Base-by-base conservation (phyloP, 2,888 invertebrate species). In the Argyresthia goedartella region DNA sequence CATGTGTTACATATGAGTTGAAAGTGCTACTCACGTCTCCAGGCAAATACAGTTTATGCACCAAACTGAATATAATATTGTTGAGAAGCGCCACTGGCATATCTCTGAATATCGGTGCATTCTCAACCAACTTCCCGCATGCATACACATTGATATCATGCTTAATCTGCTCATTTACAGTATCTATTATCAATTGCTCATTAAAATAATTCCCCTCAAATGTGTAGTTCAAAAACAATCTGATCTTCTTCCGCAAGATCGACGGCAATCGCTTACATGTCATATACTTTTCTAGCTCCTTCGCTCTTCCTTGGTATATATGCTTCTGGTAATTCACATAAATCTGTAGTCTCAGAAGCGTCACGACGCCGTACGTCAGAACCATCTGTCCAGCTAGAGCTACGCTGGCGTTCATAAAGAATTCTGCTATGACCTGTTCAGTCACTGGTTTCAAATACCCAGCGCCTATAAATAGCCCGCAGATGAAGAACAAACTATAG, bases 101-200 rank as follows among this genome's bases (percentile, higher is more conserved):
- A 52, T 88, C 76, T 50, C 81, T 77, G 55, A 91, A 89, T 41
- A 91, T 64, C 0, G 81, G 76, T 8, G 89, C 89, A 41, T 81
- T 88, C 57, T 87, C 72, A 4, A 91, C 78, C 35, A 91, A 67
- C 41, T 76, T 71, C 58, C 81, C 84, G 60, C 89, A 89, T 35
- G 85, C 81, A 61, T 88, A 78, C 61, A 89, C 69, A 52, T 87
- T 87, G 14, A 91, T 88, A 56, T 91, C 90, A 56, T 87, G 73
- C 46, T 82, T 76, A 44, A 88, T 73, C 54, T 78, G 77, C 55
- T 80, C 81, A 34, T 77, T 76, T 9, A 81, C 67, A 1, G 77
- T 77, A 39, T 60, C 65, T 60, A 69, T 51, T 9, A 81, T 76
- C 1, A 59, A 58, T 2, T 57, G 55, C 57, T 81, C 79, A 54